Percentiles rank a stretch among this genome's conserved stretches.
phyloP scores from a whole-genome alignment of 2,797 vertebrate genomes.

The Sarcophilus harrisii region DNA sequence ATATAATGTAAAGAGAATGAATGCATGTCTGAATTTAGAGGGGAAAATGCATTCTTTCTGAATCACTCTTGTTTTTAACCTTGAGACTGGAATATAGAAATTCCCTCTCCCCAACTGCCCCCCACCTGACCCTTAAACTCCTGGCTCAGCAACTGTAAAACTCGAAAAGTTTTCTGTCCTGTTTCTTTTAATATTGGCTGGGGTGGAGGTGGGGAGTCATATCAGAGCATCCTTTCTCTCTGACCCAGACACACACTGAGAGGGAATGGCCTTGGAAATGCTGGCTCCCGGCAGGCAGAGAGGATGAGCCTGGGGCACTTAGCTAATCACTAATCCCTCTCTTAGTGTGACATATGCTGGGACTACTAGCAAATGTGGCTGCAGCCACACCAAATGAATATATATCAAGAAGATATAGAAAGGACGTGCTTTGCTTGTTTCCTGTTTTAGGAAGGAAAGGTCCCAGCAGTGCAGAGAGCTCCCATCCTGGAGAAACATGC shows the following conservation, averaged over 20 bases:
- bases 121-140: no score
- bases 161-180: neutral
- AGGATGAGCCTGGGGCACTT: neutral
- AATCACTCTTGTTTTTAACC: neutral
- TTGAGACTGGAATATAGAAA: neutral
- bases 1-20: neutral
- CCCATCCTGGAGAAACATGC: neutral
- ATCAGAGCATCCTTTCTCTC: neutral
- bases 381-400: neutral
- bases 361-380: neutral
- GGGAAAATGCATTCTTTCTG: neutral
- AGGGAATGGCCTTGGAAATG: neutral
- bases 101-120: neutral
- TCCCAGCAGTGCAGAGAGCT: neutral
- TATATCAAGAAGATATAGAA: neutral
- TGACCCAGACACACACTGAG: neutral
- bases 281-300: neutral
- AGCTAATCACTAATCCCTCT: neutral
- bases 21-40: neutral
- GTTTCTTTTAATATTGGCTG: neutral
- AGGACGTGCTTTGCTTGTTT: neutral
- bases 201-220: neutral
- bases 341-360: neutral
- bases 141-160: neutral
- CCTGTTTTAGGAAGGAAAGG: neutral